Conservation (phyloP, 2,113 vertebrate species). For the Bubo bubo region DNA sequence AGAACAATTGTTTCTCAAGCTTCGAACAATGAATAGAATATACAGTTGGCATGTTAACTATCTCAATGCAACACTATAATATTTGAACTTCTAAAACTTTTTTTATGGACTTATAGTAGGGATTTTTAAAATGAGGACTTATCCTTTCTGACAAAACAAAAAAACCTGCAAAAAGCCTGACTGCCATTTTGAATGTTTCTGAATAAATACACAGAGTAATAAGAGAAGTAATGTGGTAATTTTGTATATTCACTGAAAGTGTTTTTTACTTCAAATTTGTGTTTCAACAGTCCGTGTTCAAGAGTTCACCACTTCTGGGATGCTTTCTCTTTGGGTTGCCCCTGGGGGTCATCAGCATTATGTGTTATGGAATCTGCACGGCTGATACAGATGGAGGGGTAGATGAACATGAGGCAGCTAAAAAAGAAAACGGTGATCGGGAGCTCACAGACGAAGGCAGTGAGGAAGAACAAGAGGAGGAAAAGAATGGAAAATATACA, state of each 20-base stretch:
- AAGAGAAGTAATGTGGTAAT: not conserved
- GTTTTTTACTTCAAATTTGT: not conserved
- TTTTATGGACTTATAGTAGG: not conserved
- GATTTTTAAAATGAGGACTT: not conserved
- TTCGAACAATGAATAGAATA: not conserved
- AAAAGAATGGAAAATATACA: conserved; percentile 26
- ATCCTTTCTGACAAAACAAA: not conserved
- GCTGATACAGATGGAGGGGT: conserved; percentile 86
- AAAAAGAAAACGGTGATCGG: conserved; percentile 74
- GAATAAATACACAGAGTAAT: not conserved
- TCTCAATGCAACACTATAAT: not conserved
- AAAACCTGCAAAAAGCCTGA: not conserved
- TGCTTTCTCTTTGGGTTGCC: conserved; percentile 98
- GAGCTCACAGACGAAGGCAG: conserved; percentile 74
- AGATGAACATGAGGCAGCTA: conserved; percentile 79
- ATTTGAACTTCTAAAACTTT: not conserved
- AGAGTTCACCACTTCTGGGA: conserved; percentile 92
- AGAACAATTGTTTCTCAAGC: not conserved
- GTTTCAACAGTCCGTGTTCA: conserved; percentile 90
- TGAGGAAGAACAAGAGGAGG: conserved; percentile 73
- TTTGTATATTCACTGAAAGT: not conserved
- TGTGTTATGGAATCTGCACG: conserved; percentile 98
- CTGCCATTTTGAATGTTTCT: not conserved
- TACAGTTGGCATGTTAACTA: not conserved
- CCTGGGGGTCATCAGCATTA: conserved; percentile 96